These are phyloP conservation scores for Drosophila burlai DNA, from an alignment of 1,140 invertebrate genomes.

Conservation along the genomic window DNA sequence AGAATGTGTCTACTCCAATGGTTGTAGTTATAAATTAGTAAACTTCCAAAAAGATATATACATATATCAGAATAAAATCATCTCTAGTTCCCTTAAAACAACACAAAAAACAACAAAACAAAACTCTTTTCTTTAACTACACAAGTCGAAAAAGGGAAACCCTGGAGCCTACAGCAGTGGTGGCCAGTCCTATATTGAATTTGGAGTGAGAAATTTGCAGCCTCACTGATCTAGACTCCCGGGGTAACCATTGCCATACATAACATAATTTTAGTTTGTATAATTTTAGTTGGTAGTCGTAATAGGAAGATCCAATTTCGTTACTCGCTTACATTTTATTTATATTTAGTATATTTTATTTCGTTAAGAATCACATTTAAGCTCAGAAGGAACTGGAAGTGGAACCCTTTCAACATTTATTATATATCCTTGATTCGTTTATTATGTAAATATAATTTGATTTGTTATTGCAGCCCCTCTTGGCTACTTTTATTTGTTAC, in stretches of 20 bases:
- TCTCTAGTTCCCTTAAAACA: not conserved
- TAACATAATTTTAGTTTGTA: not conserved
- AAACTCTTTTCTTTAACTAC: not conserved
- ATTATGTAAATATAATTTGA: conserved; percentile 81
- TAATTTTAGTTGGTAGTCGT: conserved; percentile 5
- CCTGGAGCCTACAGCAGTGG: conserved; percentile 3
- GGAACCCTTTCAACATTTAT: conserved; percentile 31
- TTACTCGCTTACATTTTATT: conserved; percentile 2
- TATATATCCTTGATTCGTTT: conserved; percentile 56
- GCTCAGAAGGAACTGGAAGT: not conserved
- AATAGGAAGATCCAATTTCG: conserved; percentile 15
- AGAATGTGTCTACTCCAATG: conserved; percentile 31
- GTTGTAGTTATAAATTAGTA: conserved; percentile 36
- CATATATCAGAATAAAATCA: conserved; percentile 15
- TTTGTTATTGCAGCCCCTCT: conserved; percentile 66
- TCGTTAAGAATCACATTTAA: conserved; percentile 25
- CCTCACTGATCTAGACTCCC: conserved; percentile 3
- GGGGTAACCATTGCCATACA: conserved; percentile 20
- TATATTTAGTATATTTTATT: not conserved
- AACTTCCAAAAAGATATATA: conserved; percentile 2
- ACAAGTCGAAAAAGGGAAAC: not conserved
- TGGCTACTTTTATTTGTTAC: conserved; percentile 58
- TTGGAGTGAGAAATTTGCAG: not conserved
- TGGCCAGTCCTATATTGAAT: too few relatives aligned
- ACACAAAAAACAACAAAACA: not conserved